A percentile compares a stretch with the other conserved stretches of the same genome.
Conservation (phyloP, 2,113 vertebrate genomes). For the Aphyosemion australe region DNA sequence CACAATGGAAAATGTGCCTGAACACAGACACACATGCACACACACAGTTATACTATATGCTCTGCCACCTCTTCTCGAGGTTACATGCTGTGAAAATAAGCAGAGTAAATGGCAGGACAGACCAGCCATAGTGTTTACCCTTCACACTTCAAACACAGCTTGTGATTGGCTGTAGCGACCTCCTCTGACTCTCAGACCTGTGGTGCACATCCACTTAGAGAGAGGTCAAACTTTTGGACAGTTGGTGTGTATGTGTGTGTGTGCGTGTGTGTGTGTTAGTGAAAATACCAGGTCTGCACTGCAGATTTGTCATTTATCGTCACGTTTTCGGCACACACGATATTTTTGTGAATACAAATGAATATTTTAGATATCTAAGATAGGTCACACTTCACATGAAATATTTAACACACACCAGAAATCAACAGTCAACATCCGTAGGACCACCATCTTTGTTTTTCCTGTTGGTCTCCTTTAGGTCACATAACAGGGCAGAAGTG, state of each 20-base stretch:
- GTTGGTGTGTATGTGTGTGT: slow-evolving; percentile 28
- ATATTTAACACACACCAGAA: slow-evolving; percentile 39
- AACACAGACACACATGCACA: slow-evolving; percentile 34
- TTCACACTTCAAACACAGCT: slow-evolving; percentile 76
- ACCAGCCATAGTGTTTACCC: slow-evolving; percentile 71
- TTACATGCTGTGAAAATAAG: slow-evolving; percentile 76
- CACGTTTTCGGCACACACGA: slow-evolving; percentile 6
- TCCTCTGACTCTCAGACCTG: slow-evolving; percentile 65
- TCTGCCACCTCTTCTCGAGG: slow-evolving; percentile 50
- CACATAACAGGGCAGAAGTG: slow-evolving; percentile 83
- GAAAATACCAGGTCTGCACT: slow-evolving; percentile 28
- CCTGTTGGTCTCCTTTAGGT: slow-evolving; percentile 52
- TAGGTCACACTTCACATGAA: slow-evolving; percentile 47
- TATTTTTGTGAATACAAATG: slow-evolving; percentile 17
- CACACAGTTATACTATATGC: slow-evolving; percentile 50
- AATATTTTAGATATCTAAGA: slow-evolving; percentile 40
- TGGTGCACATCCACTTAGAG: slow-evolving; percentile 70
- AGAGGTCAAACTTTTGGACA: slow-evolving; percentile 58
- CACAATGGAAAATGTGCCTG: slow-evolving; percentile 70
- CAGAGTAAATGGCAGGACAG: slow-evolving; percentile 73
- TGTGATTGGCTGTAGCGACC: slow-evolving; percentile 76
- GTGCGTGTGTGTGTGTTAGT: slow-evolving; percentile 9
- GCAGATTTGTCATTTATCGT: slow-evolving; percentile 34
- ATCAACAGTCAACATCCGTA: slow-evolving; percentile 31
- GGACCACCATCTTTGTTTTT: slow-evolving; percentile 59